phyloP scores from a whole-genome alignment of 1,140 invertebrate genomes.

The Pseudomyrmex dendroicus region DNA sequence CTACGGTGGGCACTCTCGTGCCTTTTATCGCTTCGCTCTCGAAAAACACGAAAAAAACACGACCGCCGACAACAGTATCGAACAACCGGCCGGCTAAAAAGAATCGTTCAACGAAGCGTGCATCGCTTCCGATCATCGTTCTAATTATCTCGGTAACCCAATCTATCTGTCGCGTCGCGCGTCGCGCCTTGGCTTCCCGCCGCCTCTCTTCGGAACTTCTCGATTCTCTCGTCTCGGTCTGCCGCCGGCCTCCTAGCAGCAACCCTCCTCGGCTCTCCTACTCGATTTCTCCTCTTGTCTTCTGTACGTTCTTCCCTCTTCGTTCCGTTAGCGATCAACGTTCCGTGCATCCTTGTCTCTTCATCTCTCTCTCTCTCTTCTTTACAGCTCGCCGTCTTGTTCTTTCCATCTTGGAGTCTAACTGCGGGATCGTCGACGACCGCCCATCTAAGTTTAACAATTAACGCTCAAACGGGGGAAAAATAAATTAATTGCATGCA shows the following conservation, averaged over 20 bases:
- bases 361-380: constrained; percentile 33
- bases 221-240: constrained; percentile 58
- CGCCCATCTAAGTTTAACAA: constrained; percentile 84
- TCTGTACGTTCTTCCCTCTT: neutral
- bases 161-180: constrained; percentile 75
- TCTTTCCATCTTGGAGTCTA: constrained; percentile 53
- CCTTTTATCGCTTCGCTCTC: constrained; percentile 20
- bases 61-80: neutral
- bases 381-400: constrained; percentile 45
- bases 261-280: constrained; percentile 25
- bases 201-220: constrained; percentile 67
- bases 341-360: constrained; percentile 4
- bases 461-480: constrained; percentile 77
- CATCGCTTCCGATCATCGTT: constrained; percentile 81
- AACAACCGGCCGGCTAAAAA: constrained; percentile 56
- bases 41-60: constrained; percentile 33
- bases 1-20: constrained; percentile 16
- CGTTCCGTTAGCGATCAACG: neutral
- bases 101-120: constrained; percentile 83
- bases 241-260: constrained; percentile 58
- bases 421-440: constrained; percentile 74
- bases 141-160: constrained; percentile 83
- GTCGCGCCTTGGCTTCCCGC: constrained; percentile 78
- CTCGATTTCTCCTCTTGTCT: neutral
- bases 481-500: constrained; percentile 81